These are phyloP conservation scores for Syrphus vitripennis DNA, from an alignment of 2,888 invertebrate species.

Conservation along the genomic window DNA sequence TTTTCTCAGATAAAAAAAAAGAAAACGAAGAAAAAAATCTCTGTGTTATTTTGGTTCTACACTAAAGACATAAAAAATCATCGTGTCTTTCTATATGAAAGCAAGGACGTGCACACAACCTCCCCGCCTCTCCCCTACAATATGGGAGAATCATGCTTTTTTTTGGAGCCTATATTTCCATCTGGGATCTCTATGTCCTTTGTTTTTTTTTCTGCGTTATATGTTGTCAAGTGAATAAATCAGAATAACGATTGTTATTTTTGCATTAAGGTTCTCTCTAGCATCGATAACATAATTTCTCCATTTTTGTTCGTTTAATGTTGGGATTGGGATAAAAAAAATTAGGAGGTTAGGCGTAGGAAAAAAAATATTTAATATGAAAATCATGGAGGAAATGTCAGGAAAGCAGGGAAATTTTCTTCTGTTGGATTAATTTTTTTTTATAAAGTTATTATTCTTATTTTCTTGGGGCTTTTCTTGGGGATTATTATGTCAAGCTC, in stretches of 20 bases:
- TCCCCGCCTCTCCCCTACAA: not conserved
- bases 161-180: slow-evolving; percentile 38
- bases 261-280: slow-evolving; percentile 59
- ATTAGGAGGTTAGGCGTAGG: not conserved
- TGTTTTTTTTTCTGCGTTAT: slow-evolving; percentile 25
- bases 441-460: slow-evolving; percentile 4
- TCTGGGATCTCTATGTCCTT: slow-evolving; percentile 10
- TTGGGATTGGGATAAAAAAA: not conserved
- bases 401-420: slow-evolving; percentile 5
- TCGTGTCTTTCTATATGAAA: not conserved
- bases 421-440: not conserved
- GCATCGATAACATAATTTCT: slow-evolving; percentile 59
- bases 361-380: slow-evolving; percentile 1
- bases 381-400: slow-evolving; percentile 6
- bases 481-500: slow-evolving; percentile 56
- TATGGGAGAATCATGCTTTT: slow-evolving; percentile 12
- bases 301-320: slow-evolving; percentile 38
- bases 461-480: not conserved
- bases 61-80: slow-evolving; percentile 14
- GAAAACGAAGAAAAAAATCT: not conserved
- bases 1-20: not conserved
- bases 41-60: not conserved
- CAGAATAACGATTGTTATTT: slow-evolving; percentile 67
- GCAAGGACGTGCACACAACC: not conserved
- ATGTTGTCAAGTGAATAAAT: slow-evolving; percentile 68